These are phyloP conservation scores for Conger conger DNA, from an alignment of 2,113 vertebrate species.

Conservation along the genomic window DNA sequence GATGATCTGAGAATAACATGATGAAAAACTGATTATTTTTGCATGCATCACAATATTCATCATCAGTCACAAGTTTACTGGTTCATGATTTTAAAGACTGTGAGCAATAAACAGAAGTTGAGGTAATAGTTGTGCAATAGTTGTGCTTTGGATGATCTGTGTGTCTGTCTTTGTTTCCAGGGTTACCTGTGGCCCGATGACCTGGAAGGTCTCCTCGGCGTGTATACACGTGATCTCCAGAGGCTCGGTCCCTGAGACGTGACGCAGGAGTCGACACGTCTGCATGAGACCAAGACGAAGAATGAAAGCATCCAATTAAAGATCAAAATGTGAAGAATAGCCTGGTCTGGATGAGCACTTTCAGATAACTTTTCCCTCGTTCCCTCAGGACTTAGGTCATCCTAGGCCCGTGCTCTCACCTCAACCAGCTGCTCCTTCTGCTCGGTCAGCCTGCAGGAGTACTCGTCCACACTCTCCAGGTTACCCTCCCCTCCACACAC, in stretches of 20 bases:
- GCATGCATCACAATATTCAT: not conserved
- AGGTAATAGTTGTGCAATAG: not conserved
- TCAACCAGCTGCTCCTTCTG: slow-evolving; percentile 96
- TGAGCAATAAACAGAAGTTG: not conserved
- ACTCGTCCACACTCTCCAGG: slow-evolving; percentile 87
- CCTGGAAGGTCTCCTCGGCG: slow-evolving; percentile 96
- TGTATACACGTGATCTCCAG: slow-evolving; percentile 95
- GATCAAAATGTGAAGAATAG: not conserved
- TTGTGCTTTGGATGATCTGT: not conserved
- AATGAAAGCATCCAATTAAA: not conserved
- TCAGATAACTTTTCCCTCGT: too few relatives aligned
- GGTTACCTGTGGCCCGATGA: slow-evolving; percentile 93
- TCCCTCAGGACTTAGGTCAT: too few relatives aligned
- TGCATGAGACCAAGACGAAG: slow-evolving; percentile 45
- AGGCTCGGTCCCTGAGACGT: slow-evolving; percentile 92
- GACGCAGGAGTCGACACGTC: slow-evolving; percentile 88
- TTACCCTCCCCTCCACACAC: slow-evolving; percentile 87
- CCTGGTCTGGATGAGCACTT: too few relatives aligned
- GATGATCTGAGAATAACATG: slow-evolving; percentile 77
- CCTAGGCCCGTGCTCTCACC: slow-evolving; percentile 63
- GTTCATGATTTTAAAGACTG: not conserved
- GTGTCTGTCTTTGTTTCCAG: not conserved
- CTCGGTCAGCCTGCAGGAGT: slow-evolving; percentile 87
- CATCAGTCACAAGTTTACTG: not conserved
- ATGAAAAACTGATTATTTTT: not conserved